These are phyloP conservation scores for Aspidoscelis tigris DNA, from an alignment of 2,113 vertebrate species.

Conservation along the genomic window DNA sequence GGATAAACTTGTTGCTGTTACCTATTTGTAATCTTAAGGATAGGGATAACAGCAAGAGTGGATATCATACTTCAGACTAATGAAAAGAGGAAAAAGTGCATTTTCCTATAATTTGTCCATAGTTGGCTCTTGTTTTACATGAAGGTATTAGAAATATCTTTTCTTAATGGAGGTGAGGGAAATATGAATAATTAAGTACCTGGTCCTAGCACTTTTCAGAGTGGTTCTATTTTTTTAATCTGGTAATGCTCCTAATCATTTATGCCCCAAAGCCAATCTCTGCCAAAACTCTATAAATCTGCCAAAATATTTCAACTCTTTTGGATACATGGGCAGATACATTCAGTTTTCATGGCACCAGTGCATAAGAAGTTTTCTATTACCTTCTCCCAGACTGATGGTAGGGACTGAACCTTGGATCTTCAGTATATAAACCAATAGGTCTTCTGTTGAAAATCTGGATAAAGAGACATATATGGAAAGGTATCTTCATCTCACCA, in stretches of 20 bases:
- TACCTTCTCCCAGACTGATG: too few relatives aligned
- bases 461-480: neutral
- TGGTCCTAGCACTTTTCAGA: too few relatives aligned
- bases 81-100: neutral
- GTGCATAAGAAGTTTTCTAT: too few relatives aligned
- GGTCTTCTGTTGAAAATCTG: neutral
- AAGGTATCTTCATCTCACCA: neutral
- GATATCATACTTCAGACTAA: neutral
- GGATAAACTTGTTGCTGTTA: neutral
- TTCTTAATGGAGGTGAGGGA: neutral
- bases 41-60: neutral
- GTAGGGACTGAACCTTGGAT: too few relatives aligned
- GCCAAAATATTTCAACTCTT: neutral
- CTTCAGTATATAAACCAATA: too few relatives aligned
- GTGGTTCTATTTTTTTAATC: too few relatives aligned
- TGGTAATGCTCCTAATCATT: neutral
- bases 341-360: too few relatives aligned
- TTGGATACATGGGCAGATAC: too few relatives aligned
- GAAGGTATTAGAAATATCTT: neutral
- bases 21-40: neutral
- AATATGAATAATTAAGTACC: neutral
- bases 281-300: neutral
- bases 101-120: neutral
- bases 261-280: too few relatives aligned
- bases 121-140: neutral